Conservation (phyloP, 30 jellyfish, hydroid and myxozoan genomes). For the Mastigias papua region DNA sequence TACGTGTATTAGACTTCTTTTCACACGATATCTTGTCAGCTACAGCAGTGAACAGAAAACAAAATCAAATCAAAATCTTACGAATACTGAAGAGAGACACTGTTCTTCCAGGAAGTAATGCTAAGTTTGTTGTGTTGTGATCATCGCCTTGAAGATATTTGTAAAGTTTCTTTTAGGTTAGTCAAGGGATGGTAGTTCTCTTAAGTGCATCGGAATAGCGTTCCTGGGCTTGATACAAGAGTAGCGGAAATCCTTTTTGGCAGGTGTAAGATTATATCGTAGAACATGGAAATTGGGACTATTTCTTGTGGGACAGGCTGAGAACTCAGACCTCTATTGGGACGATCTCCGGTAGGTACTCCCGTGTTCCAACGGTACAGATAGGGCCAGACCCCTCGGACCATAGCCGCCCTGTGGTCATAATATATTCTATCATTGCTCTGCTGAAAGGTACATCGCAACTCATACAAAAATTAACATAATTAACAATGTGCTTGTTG, state of each 20-base stretch:
- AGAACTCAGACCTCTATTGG: not conserved
- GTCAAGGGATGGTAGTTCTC: not conserved
- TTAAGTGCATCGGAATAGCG: not conserved
- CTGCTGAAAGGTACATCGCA: too few relatives aligned
- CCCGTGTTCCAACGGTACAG: too few relatives aligned
- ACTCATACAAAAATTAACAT: too few relatives aligned
- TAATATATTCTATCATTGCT: too few relatives aligned
- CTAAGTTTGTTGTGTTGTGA: not conserved
- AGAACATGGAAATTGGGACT: not conserved
- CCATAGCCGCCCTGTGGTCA: too few relatives aligned
- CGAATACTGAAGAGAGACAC: too few relatives aligned
- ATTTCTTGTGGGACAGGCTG: not conserved
- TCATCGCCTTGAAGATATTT: not conserved
- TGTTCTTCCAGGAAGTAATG: not conserved
- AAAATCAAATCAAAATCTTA: too few relatives aligned
- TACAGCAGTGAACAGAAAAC: too few relatives aligned
- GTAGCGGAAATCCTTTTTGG: not conserved
- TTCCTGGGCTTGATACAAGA: not conserved
- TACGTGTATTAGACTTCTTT: too few relatives aligned
- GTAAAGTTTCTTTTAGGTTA: not conserved
- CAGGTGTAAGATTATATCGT: not conserved
- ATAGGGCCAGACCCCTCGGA: too few relatives aligned
- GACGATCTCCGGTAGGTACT: not conserved
- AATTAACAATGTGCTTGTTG: too few relatives aligned
- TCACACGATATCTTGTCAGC: too few relatives aligned